Evolutionary conservation across 2,113 vertebrate species (phyloP).

Genomic region (Tupaia tana): DNA sequence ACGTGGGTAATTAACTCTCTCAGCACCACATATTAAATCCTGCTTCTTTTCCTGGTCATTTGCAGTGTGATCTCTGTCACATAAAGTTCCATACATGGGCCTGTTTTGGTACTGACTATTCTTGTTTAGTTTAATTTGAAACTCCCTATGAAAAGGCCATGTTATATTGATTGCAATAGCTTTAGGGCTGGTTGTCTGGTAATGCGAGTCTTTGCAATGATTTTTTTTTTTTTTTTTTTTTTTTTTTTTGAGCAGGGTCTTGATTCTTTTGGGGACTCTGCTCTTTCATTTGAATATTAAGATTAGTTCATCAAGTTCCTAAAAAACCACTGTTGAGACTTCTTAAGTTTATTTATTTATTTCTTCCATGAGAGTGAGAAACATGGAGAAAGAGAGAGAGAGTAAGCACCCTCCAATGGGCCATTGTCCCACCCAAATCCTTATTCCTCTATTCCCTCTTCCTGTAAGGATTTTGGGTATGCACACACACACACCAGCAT

Average conservation of each 20-base stretch:
- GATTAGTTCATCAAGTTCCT: slow-evolving; percentile 9
- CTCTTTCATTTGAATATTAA: slow-evolving; percentile 43
- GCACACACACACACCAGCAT: too few relatives aligned
- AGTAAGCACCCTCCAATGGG: too few relatives aligned
- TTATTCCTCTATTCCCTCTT: too few relatives aligned
- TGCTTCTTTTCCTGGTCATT: neutral
- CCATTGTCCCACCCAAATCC: too few relatives aligned
- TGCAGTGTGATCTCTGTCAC: neutral
- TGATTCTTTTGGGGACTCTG: neutral
- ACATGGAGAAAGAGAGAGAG: too few relatives aligned
- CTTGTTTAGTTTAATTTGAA: neutral
- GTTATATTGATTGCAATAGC: neutral
- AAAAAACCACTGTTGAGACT: neutral
- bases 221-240: slow-evolving; percentile 7
- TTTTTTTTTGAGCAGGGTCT: neutral
- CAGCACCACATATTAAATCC: neutral
- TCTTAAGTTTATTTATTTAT: too few relatives aligned
- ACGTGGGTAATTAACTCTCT: neutral
- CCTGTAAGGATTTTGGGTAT: too few relatives aligned
- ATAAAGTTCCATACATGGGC: neutral
- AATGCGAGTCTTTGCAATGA: neutral
- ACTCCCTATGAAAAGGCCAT: neutral
- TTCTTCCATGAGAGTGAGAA: too few relatives aligned
- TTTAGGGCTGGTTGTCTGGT: neutral
- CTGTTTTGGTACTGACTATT: neutral